Evolutionary conservation across 1,140 invertebrate genomes (phyloP), one percentile per base, ranked within the genome.

Genomic region (Brachionus asplanchnoidis): DNA sequence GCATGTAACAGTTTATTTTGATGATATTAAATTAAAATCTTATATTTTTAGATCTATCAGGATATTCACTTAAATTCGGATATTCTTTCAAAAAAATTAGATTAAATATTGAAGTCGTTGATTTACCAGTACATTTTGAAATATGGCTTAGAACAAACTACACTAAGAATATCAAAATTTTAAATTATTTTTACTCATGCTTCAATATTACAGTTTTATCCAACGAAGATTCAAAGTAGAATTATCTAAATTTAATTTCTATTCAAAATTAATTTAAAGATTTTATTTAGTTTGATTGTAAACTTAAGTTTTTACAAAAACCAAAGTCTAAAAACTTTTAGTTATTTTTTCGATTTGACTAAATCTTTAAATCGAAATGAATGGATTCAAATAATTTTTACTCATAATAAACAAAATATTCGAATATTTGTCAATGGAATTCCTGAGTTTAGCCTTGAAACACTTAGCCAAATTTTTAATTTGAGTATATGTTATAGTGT

Each of bases 121-220:
- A 50, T 5, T 77, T 77, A 26, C 73, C 73, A 11, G 1, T 42
- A 2, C 60, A 53, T 46, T 82, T 82, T 68, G 23, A 17, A 11
- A 42, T 82, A 65, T 82, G 79, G 79, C 23, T 82, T 6, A 82
- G 65, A 44, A 44, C 53, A 11, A 82, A 82, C n/a, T 82, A 65
- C n/a, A 82, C 79, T 2, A 82, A 28, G 42, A 65, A 82, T 26
- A 82, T 26, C 8, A 50, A 50, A 77, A 77, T 77, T 12, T 6
- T 77, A 26, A 46, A 50, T 50, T 77, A 77, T 26, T 26, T 50
- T 50, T 20, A 50, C 20, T 12, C n/a, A 20, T 77, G 73, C 14
- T 77, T 77, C n/a, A 77, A 77, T 77, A 20, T 77, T 36, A 20
- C 73, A 12, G 12, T 77, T 12, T 77, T 77, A 77, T 77, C 73